Percentiles rank a stretch among this genome's conserved stretches.
Evolutionary conservation across 2,113 vertebrate genomes (phyloP).

Genomic region (Thalassarche chlororhynchos): DNA sequence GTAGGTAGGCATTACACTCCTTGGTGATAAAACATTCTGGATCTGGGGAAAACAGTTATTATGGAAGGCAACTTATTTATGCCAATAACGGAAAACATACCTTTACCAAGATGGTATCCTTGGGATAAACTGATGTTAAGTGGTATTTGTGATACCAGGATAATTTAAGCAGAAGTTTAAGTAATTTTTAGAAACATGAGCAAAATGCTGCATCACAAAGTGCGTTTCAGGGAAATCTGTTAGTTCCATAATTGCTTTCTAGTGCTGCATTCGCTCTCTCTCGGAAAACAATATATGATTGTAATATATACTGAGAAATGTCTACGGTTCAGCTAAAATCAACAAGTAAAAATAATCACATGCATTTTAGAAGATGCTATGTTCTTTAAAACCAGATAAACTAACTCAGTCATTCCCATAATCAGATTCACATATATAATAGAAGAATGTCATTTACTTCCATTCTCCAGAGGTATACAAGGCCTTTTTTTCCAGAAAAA

Average conservation of each 20-base stretch:
- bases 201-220: conserved; percentile 8
- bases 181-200: conserved; percentile 27
- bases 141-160: not conserved
- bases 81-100: not conserved
- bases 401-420: not conserved
- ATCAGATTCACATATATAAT: not conserved
- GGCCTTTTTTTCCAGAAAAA: not conserved
- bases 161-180: conserved; percentile 1
- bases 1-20: not conserved
- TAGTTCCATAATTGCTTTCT: conserved; percentile 6
- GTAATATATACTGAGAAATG: not conserved
- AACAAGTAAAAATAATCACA: not conserved
- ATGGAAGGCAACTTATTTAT: not conserved
- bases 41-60: not conserved
- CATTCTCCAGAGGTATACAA: not conserved
- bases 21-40: not conserved
- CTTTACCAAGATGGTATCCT: not conserved
- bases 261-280: not conserved
- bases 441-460: conserved; percentile 7
- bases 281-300: not conserved
- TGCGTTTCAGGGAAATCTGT: conserved; percentile 3
- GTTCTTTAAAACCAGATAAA: not conserved
- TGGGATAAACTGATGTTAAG: not conserved
- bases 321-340: not conserved
- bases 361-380: not conserved